Percentiles rank a stretch among this genome's conserved stretches.
phyloP scores from a whole-genome alignment of 2,113 vertebrate species.

The Pygoscelis antarcticus region DNA sequence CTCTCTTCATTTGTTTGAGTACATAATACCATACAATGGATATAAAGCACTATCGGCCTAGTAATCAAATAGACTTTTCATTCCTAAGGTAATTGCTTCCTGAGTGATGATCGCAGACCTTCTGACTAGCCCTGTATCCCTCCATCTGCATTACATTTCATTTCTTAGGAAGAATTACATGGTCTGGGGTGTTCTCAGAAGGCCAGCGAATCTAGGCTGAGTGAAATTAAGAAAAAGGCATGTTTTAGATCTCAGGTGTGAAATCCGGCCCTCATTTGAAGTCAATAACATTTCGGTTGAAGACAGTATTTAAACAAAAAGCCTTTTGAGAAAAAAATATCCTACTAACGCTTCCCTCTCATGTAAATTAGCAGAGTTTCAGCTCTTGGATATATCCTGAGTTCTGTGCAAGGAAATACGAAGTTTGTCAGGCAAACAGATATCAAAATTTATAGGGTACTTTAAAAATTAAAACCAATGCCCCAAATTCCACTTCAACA shows the following conservation, averaged over 20 bases:
- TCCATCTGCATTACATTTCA: not conserved
- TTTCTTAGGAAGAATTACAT: not conserved
- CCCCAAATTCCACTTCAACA: not conserved
- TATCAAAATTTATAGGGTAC: not conserved
- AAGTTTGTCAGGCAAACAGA: not conserved
- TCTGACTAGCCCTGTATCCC: not conserved
- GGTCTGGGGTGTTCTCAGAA: not conserved
- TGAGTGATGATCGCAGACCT: not conserved
- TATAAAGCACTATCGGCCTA: not conserved
- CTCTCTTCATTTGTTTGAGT: not conserved
- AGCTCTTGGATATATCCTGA: not conserved
- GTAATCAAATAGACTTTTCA: slow-evolving; percentile 16
- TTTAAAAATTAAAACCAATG: slow-evolving; percentile 31
- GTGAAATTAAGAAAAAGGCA: not conserved
- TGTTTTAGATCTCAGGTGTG: not conserved
- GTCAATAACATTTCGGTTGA: not conserved
- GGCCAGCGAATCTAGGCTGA: not conserved
- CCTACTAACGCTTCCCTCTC: not conserved
- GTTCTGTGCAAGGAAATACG: not conserved
- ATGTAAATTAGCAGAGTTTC: not conserved
- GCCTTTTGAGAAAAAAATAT: not conserved
- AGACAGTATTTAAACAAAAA: not conserved
- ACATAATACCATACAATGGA: not conserved
- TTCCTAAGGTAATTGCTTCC: slow-evolving; percentile 1
- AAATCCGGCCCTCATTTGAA: not conserved